These are phyloP conservation scores for Pygoscelis antarcticus DNA, from an alignment of 2,113 vertebrate genomes.

Conservation along the genomic window DNA sequence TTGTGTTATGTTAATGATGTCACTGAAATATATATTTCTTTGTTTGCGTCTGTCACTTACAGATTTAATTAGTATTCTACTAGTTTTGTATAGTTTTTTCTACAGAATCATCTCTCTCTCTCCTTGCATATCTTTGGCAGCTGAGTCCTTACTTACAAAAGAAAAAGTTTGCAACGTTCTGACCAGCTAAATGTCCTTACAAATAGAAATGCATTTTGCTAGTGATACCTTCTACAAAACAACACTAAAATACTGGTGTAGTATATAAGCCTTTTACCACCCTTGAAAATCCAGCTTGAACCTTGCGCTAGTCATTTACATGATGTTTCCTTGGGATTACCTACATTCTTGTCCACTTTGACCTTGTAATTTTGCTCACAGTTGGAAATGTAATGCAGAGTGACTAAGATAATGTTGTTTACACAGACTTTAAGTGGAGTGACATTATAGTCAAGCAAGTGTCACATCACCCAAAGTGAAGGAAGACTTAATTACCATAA, in stretches of 20 bases:
- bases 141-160: not conserved
- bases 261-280: conserved; percentile 59
- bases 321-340: conserved; percentile 77
- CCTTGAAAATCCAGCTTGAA: conserved; percentile 68
- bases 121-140: not conserved
- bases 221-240: not conserved
- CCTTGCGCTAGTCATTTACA: conserved; percentile 72
- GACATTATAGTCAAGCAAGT: conserved; percentile 87
- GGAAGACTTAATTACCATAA: conserved; percentile 85
- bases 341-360: conserved; percentile 78
- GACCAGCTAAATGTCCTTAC: not conserved
- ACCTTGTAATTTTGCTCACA: conserved; percentile 84
- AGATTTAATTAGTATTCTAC: conserved; percentile 18
- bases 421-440: conserved; percentile 87
- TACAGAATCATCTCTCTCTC: not conserved
- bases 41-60: conserved; percentile 11
- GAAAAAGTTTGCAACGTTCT: not conserved
- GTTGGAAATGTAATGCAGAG: conserved; percentile 81
- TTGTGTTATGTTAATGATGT: conserved; percentile 2
- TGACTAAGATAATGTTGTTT: conserved; percentile 88
- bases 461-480: conserved; percentile 84
- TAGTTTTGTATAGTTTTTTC: not conserved
- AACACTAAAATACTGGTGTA: conserved; percentile 23
- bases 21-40: not conserved
- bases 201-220: not conserved